Evolutionary conservation across 2,888 invertebrate genomes (phyloP).

Genomic region (Leucophenga montana): DNA sequence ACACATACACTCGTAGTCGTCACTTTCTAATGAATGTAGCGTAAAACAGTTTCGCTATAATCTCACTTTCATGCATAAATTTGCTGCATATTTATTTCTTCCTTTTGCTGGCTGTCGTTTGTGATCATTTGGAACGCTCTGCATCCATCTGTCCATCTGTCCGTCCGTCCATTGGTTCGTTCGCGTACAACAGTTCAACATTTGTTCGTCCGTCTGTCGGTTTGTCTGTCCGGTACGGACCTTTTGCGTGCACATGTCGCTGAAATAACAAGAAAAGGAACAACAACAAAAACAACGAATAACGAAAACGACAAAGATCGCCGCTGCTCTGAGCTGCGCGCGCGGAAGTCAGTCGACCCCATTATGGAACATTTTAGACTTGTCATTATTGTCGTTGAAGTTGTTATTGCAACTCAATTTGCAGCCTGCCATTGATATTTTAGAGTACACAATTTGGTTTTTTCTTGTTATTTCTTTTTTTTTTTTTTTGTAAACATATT

Average conservation of each 20-base stretch:
- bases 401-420: conserved; percentile 9
- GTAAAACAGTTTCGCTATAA: too few species aligned
- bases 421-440: conserved; percentile 18
- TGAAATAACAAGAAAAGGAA: conserved; percentile 28
- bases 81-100: too few species aligned
- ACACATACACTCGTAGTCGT: too few species aligned
- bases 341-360: conserved; percentile 19
- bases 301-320: conserved; percentile 24
- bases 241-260: conserved; percentile 24
- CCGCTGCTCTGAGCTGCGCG: neutral
- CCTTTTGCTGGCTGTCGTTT: neutral
- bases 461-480: conserved; percentile 2
- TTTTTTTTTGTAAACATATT: neutral
- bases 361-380: neutral
- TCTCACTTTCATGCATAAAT: neutral
- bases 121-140: neutral
- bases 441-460: conserved; percentile 33
- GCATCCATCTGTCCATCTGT: neutral
- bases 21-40: too few species aligned
- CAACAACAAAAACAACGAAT: conserved; percentile 31
- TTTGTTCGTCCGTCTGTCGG: neutral
- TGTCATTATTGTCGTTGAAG: too few species aligned
- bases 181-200: neutral
- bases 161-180: neutral
- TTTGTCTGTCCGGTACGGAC: neutral